Percentiles rank a stretch among this genome's conserved stretches.
Conservation (phyloP, 2,888 invertebrate genomes). For the Stenoptilia bipunctidactyla region DNA sequence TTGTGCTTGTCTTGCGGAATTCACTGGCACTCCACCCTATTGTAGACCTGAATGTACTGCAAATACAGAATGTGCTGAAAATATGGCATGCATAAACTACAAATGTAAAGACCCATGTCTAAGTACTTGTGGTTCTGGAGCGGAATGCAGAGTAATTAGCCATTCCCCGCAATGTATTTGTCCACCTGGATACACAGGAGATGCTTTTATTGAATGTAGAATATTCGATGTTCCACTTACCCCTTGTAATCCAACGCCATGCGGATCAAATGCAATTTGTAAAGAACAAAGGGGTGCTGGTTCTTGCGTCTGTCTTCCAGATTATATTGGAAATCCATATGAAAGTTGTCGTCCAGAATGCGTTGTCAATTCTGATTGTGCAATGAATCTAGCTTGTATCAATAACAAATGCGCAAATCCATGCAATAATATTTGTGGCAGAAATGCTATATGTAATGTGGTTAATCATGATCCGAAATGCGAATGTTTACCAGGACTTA, state of each 20-base stretch:
- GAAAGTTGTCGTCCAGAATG: constrained; percentile 85
- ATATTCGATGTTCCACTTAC: constrained; percentile 56
- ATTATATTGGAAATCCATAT: constrained; percentile 82
- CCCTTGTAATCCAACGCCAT: constrained; percentile 79
- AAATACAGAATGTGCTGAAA: constrained; percentile 79
- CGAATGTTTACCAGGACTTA: constrained; percentile 73
- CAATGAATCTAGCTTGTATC: constrained; percentile 78
- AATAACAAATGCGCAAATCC: constrained; percentile 82
- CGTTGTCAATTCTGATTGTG: constrained; percentile 79
- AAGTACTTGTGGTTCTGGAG: constrained; percentile 78
- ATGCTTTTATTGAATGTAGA: constrained; percentile 73
- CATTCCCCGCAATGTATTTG: constrained; percentile 84
- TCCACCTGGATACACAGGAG: constrained; percentile 71
- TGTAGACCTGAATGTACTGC: constrained; percentile 81
- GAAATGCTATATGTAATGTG: constrained; percentile 79
- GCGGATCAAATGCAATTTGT: constrained; percentile 81
- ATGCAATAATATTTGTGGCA: constrained; percentile 81
- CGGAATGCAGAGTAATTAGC: constrained; percentile 80
- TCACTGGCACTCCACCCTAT: constrained; percentile 77
- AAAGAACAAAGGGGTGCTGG: constrained; percentile 77
- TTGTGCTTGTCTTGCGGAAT: constrained; percentile 79
- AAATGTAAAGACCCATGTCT: constrained; percentile 83
- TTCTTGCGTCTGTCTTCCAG: constrained; percentile 76
- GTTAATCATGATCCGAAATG: constrained; percentile 80
- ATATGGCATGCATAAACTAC: constrained; percentile 78